Evolutionary conservation across 1,140 invertebrate genomes (phyloP).

Genomic region (Planococcus citri): DNA sequence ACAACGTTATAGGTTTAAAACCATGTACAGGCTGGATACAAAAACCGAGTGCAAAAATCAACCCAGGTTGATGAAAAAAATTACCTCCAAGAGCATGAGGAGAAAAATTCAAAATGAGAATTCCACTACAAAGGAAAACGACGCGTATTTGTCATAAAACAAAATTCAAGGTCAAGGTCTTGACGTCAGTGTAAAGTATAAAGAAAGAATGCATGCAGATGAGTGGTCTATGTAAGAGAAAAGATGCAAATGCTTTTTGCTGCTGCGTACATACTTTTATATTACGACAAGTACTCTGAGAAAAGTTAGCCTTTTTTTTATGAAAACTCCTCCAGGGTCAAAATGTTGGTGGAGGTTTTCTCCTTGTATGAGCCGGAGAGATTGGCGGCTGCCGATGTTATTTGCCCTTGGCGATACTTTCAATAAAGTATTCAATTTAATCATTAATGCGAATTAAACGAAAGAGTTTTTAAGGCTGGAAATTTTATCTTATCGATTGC

Average conservation of each 20-base stretch:
- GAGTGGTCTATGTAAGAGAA: background rate
- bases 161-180: slow-evolving; percentile 12
- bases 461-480: background rate
- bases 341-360: no score
- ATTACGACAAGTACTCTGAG: background rate
- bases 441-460: background rate
- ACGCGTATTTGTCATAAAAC: background rate
- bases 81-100: background rate
- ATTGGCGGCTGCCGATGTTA: no score
- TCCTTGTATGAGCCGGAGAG: no score
- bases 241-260: background rate
- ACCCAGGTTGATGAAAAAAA: background rate
- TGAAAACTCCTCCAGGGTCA: background rate
- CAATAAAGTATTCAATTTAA: background rate
- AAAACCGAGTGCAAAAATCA: background rate
- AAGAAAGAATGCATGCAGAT: slow-evolving; percentile 16
- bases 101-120: background rate
- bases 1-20: no score
- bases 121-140: background rate
- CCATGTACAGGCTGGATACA: no score
- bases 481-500: background rate
- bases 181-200: slow-evolving; percentile 6
- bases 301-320: slow-evolving; percentile 3
- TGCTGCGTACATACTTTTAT: background rate
- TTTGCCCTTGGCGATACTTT: background rate